Conservation (phyloP, 2,797 vertebrate species). For the Molossus alvarezi region DNA sequence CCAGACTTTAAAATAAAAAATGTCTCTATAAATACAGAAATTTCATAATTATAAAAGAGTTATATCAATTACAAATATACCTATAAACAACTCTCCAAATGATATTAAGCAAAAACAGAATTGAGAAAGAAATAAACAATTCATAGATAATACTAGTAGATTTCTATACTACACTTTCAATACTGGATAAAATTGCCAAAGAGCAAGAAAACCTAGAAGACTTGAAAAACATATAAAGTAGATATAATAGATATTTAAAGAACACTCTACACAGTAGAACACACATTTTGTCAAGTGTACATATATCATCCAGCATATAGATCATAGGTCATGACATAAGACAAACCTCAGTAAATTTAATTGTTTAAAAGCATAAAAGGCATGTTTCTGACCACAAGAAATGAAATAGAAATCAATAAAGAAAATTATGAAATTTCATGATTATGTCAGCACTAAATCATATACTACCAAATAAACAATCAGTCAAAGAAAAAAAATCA, state of each 20-base stretch:
- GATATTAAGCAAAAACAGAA: background rate
- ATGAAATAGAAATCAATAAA: background rate
- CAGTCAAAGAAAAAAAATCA: background rate
- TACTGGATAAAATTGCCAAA: background rate
- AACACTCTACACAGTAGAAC: background rate
- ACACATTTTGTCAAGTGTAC: background rate
- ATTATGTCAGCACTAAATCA: background rate
- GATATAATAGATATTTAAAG: background rate
- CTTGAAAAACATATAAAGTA: background rate
- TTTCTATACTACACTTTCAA: background rate
- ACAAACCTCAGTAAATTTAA: background rate
- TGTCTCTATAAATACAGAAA: background rate
- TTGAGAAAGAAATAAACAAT: background rate
- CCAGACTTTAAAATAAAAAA: background rate
- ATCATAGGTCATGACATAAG: background rate
- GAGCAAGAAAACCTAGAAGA: background rate
- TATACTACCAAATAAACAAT: conserved; percentile 25
- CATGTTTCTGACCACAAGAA: background rate
- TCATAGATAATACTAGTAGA: background rate
- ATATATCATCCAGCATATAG: background rate
- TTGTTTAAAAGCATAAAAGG: background rate
- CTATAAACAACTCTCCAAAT: background rate
- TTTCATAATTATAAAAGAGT: background rate
- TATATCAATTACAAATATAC: background rate
- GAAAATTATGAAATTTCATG: background rate